phyloP scores from a whole-genome alignment of 2,888 invertebrate species.

The Aleiodes alternator region DNA sequence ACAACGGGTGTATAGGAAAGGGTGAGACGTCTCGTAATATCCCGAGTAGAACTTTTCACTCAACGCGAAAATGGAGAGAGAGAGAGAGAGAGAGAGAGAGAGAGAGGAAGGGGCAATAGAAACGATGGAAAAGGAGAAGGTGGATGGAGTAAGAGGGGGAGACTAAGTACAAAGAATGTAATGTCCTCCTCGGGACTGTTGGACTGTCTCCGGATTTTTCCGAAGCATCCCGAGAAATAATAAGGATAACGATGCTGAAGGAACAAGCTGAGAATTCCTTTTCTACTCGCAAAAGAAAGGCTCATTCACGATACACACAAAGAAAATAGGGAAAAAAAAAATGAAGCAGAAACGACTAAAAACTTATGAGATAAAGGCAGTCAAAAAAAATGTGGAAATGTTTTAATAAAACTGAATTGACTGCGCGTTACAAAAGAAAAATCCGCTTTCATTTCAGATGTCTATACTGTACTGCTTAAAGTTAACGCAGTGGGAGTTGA shows the following conservation, averaged over 20 bases:
- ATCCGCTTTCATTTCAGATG: conserved; percentile 19
- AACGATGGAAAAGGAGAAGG: conserved; percentile 43
- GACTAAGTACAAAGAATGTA: conserved; percentile 71
- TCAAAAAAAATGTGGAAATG: conserved; percentile 19
- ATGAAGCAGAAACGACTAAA: conserved; percentile 8
- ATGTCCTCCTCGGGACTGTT: conserved; percentile 65
- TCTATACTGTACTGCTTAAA: conserved; percentile 26
- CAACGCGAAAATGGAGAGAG: conserved; percentile 66
- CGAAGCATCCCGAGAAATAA: conserved; percentile 69
- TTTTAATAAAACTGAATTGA: conserved; percentile 20
- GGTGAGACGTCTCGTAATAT: conserved; percentile 68
- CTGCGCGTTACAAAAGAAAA: background rate
- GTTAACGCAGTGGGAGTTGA: conserved; percentile 60
- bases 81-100: conserved; percentile 61
- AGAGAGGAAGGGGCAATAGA: conserved; percentile 45
- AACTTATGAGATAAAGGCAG: background rate
- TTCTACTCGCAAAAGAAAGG: conserved; percentile 34
- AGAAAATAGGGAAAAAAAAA: no score
- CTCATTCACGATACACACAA: background rate
- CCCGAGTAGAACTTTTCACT: conserved; percentile 74
- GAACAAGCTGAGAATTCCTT: conserved; percentile 50
- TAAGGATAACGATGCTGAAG: conserved; percentile 65
- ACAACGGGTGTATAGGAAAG: conserved; percentile 48
- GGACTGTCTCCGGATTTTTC: conserved; percentile 69
- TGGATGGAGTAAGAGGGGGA: conserved; percentile 52